Conservation (phyloP, 2,797 vertebrate species). For the Vultur gryphus region DNA sequence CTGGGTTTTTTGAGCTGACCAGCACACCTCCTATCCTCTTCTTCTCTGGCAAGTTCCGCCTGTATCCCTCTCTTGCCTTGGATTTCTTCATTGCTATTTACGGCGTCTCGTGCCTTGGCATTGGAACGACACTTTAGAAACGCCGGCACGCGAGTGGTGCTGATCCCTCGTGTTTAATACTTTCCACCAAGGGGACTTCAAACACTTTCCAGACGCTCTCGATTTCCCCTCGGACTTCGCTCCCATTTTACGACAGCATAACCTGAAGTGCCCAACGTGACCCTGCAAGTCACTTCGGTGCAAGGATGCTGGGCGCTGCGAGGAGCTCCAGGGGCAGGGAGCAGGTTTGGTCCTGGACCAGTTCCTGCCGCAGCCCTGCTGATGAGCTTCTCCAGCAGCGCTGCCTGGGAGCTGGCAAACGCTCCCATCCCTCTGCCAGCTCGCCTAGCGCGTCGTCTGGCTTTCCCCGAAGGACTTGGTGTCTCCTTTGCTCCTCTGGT, state of each 20-base stretch:
- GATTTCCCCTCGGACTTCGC: neutral
- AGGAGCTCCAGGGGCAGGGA: neutral
- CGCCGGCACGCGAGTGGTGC: accelerated
- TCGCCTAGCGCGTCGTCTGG: accelerated
- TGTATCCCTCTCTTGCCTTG: neutral
- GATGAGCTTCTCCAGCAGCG: neutral
- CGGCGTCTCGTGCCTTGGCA: neutral
- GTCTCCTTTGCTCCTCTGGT: neutral
- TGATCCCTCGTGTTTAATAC: neutral
- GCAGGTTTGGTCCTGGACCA: neutral
- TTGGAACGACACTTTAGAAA: neutral
- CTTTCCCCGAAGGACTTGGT: neutral
- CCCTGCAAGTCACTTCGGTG: neutral
- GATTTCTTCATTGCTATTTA: neutral
- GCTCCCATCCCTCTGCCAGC: neutral
- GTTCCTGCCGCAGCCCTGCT: too few relatives aligned
- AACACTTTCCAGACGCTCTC: neutral
- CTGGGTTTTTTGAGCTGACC: neutral
- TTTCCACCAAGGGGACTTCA: neutral
- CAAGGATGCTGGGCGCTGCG: neutral
- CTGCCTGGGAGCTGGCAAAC: neutral
- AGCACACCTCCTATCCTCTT: neutral
- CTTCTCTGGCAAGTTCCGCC: neutral
- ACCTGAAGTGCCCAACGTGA: too few relatives aligned
- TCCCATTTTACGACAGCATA: neutral